phyloP scores from a whole-genome alignment of 1,140 invertebrate genomes.

The Meloidogyne exigua region DNA sequence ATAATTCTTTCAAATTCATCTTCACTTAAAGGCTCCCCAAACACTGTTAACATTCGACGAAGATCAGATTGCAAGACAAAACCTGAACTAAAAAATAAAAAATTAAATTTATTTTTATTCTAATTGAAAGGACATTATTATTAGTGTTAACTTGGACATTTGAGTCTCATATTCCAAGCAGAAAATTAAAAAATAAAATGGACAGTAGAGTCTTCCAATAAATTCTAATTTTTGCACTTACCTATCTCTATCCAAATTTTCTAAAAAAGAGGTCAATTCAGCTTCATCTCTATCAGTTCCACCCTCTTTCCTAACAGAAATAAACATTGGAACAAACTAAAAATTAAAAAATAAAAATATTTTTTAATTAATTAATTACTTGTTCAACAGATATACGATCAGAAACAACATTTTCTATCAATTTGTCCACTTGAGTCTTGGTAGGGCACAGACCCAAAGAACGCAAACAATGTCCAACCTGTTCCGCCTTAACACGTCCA shows the following conservation, averaged over 20 bases:
- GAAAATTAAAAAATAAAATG: no score
- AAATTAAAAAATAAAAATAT: not conserved
- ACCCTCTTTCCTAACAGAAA: conserved; percentile 12
- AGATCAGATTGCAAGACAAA: conserved; percentile 16
- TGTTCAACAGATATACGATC: not conserved
- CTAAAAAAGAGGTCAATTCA: conserved; percentile 16
- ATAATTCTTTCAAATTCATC: conserved; percentile 15
- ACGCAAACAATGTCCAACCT: conserved; percentile 42
- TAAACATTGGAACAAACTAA: conserved; percentile 14
- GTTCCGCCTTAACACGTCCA: conserved; percentile 30
- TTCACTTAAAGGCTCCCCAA: conserved; percentile 23
- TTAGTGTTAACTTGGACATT: no score
- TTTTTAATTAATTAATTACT: not conserved
- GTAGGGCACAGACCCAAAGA: conserved; percentile 41
- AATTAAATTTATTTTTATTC: no score
- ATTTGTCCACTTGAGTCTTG: conserved; percentile 64
- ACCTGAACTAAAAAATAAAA: not conserved
- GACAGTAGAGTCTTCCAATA: no score
- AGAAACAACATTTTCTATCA: conserved; percentile 2
- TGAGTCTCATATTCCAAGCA: no score
- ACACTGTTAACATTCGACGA: conserved; percentile 14
- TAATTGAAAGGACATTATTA: no score
- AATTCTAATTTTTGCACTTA: not conserved
- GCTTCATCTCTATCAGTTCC: conserved; percentile 12
- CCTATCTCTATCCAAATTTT: conserved; percentile 22